These are phyloP conservation scores for Rattus norvegicus DNA, from an alignment of 2,113 vertebrate genomes.

Conservation along the genomic window DNA sequence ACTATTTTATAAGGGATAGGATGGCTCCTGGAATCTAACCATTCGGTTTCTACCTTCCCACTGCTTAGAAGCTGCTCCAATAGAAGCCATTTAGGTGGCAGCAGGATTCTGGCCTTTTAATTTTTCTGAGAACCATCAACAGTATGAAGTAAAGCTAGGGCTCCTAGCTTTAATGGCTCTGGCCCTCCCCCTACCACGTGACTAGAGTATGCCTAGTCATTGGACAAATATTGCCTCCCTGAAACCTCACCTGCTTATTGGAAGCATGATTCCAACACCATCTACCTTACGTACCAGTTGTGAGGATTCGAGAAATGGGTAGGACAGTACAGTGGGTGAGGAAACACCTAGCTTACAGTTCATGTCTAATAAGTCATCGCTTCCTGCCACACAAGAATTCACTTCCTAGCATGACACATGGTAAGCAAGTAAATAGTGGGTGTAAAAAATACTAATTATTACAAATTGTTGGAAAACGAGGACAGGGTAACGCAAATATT, in stretches of 20 bases:
- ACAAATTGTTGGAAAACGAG: background rate
- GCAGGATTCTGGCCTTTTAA: slow-evolving; percentile 3
- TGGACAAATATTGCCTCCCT: background rate
- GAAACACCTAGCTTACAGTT: background rate
- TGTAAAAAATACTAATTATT: slow-evolving; percentile 26
- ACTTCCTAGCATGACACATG: background rate
- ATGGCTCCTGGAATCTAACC: background rate
- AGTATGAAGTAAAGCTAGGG: background rate
- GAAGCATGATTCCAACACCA: background rate
- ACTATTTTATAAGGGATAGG: background rate
- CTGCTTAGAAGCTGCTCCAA: background rate
- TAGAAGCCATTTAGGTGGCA: background rate
- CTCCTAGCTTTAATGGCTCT: background rate
- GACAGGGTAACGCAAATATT: background rate
- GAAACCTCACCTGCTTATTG: background rate
- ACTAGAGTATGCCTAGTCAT: background rate
- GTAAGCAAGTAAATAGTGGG: background rate
- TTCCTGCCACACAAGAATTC: background rate
- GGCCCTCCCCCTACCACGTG: background rate
- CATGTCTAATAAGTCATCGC: background rate
- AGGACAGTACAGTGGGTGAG: background rate
- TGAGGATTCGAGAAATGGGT: background rate
- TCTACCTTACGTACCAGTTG: background rate
- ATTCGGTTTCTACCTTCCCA: background rate
- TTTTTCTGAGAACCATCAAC: background rate